A percentile compares a stretch with the other conserved stretches of the same genome.
Conservation (phyloP, 2,888 invertebrate species). For the Hyposoter didymator region DNA sequence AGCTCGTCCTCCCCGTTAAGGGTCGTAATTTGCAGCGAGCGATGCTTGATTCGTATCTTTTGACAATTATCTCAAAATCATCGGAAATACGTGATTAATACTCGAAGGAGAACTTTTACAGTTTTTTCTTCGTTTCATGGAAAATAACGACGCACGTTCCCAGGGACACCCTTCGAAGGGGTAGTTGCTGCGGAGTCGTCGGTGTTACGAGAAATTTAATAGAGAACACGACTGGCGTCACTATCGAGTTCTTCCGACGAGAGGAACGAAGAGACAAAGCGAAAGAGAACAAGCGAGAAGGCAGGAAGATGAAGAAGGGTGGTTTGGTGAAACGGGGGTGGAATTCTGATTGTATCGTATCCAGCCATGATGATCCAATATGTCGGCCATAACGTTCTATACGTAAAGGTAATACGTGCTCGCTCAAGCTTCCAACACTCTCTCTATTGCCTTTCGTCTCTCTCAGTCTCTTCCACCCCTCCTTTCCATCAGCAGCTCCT, state of each 20-base stretch:
- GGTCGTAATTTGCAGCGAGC: too few relatives aligned
- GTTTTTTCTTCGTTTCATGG: conserved; percentile 23
- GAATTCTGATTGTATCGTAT: conserved; percentile 81
- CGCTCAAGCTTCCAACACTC: conserved; percentile 62
- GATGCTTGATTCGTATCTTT: background rate
- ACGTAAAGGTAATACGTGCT: conserved; percentile 71
- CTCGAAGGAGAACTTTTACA: background rate
- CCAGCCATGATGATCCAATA: conserved; percentile 79
- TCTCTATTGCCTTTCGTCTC: conserved; percentile 35
- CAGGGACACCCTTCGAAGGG: conserved; percentile 42
- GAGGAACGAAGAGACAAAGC: conserved; percentile 60
- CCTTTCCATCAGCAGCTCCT: background rate
- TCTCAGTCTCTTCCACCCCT: conserved; percentile 19
- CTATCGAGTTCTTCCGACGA: conserved; percentile 40
- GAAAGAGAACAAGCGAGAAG: conserved; percentile 11
- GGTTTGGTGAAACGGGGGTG: conserved; percentile 70
- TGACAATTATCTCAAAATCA: background rate
- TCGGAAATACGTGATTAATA: background rate
- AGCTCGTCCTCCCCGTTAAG: background rate
- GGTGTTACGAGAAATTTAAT: conserved; percentile 79
- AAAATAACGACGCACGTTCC: conserved; percentile 57
- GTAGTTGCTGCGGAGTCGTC: conserved; percentile 67
- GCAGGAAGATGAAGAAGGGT: conserved; percentile 42
- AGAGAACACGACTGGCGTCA: conserved; percentile 72
- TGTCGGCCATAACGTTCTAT: conserved; percentile 76